A percentile compares a stretch with the other conserved stretches of the same genome.
phyloP scores from a whole-genome alignment of 2,797 vertebrate species.

The Pterois miles region DNA sequence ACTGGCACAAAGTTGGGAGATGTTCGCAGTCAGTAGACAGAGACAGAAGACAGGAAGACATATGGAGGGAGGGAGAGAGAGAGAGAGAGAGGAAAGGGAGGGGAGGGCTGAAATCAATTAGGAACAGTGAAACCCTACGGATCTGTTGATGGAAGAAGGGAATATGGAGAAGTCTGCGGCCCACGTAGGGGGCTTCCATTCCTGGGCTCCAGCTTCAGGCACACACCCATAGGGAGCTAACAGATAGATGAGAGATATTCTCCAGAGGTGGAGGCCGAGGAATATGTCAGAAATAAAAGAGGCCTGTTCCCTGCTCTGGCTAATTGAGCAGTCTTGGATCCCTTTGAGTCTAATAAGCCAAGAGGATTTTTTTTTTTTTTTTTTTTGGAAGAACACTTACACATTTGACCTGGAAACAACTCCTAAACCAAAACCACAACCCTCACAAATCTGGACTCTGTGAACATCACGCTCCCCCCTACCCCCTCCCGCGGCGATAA shows the following conservation, averaged over 20 bases:
- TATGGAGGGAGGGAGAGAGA: conserved; percentile 10
- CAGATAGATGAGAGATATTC: conserved; percentile 85
- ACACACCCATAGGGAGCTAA: conserved; percentile 81
- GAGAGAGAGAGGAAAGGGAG: background rate
- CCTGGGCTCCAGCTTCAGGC: conserved; percentile 78
- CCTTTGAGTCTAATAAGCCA: conserved; percentile 76
- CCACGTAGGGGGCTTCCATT: conserved; percentile 77
- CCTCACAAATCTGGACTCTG: conserved; percentile 49
- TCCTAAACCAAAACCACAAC: conserved; percentile 45
- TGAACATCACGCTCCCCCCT: conserved; percentile 20
- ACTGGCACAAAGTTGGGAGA: conserved; percentile 70
- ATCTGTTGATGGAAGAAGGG: conserved; percentile 74
- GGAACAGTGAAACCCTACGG: conserved; percentile 78
- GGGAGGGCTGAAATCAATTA: conserved; percentile 81
- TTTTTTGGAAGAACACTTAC: conserved; percentile 47
- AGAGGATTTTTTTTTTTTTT: conserved; percentile 41
- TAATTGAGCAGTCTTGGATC: conserved; percentile 90
- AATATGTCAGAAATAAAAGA: conserved; percentile 85
- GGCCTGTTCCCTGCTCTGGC: conserved; percentile 83
- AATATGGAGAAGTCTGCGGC: conserved; percentile 70
- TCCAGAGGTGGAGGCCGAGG: conserved; percentile 74
- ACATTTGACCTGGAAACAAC: conserved; percentile 66
- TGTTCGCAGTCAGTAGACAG: conserved; percentile 51
- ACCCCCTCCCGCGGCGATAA: conserved; percentile 51
- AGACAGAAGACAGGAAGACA: conserved; percentile 35